phyloP scores from a whole-genome alignment of 2,888 invertebrate genomes.

The Drosophila helvetica region DNA sequence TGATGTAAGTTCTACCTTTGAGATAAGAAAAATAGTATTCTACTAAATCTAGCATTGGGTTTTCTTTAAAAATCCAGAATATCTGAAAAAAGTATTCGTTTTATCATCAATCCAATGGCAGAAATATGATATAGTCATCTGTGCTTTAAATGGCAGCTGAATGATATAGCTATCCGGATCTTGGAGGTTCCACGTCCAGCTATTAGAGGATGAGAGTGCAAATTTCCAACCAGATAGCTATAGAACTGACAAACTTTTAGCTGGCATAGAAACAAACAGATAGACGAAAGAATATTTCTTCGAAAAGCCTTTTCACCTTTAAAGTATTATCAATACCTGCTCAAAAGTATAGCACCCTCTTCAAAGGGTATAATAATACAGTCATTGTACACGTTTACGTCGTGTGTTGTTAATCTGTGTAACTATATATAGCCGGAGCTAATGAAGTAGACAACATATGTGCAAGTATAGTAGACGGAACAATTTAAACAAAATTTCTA shows the following conservation, averaged over 20 bases:
- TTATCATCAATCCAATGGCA: too few relatives aligned
- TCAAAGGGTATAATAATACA: background rate
- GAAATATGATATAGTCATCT: too few relatives aligned
- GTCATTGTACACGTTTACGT: constrained; percentile 21
- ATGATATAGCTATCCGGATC: background rate
- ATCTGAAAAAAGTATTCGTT: too few relatives aligned
- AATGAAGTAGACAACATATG: constrained; percentile 10
- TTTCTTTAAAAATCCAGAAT: too few relatives aligned
- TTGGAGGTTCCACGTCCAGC: background rate
- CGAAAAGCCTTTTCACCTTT: background rate
- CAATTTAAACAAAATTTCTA: constrained; percentile 23
- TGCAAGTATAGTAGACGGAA: constrained; percentile 11
- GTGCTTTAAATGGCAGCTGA: too few relatives aligned
- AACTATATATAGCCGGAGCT: constrained; percentile 34
- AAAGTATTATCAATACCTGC: background rate
- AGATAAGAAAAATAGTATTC: background rate
- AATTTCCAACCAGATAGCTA: background rate
- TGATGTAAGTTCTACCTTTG: background rate
- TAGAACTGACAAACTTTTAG: background rate
- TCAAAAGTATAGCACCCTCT: background rate
- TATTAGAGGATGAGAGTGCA: too few relatives aligned
- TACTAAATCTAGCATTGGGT: too few relatives aligned
- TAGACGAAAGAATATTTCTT: background rate
- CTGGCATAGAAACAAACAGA: background rate
- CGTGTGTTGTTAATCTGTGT: constrained; percentile 37